These are phyloP conservation scores for Salticus scenicus DNA, from an alignment of 2,888 invertebrate species.

Conservation along the genomic window DNA sequence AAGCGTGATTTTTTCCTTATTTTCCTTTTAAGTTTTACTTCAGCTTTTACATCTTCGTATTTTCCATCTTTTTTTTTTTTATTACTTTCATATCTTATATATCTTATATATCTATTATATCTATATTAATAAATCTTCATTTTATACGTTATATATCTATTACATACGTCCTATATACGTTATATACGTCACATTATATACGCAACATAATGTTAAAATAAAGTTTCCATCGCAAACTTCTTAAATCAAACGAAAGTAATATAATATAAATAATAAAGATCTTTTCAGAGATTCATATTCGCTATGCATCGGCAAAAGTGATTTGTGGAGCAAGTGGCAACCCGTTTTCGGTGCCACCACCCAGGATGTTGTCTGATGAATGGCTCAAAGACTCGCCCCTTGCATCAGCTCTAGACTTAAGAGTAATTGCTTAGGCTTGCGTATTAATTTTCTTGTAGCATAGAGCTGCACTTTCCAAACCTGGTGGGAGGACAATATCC, in stretches of 20 bases:
- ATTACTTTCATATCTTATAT: too few relatives aligned
- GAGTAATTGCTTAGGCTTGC: slow-evolving; percentile 8
- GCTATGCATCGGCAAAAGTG: slow-evolving; percentile 2
- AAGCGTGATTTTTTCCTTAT: too few relatives aligned
- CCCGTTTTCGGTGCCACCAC: slow-evolving; percentile 21
- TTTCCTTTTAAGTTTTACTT: too few relatives aligned
- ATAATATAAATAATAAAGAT: not conserved
- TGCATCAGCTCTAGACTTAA: slow-evolving; percentile 7
- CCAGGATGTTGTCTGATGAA: slow-evolving; percentile 23
- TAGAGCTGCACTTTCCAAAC: not conserved
- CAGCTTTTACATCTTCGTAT: too few relatives aligned
- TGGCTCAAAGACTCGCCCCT: not conserved
- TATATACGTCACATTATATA: too few relatives aligned
- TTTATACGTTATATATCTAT: too few relatives aligned
- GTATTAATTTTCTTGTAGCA: slow-evolving; percentile 19
- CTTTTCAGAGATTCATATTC: not conserved
- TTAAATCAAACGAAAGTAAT: not conserved
- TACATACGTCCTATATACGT: too few relatives aligned
- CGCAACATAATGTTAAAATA: too few relatives aligned
- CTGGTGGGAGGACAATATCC: slow-evolving; percentile 16
- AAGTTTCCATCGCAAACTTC: too few relatives aligned
- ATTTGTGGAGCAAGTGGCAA: slow-evolving; percentile 9
- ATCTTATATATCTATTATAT: too few relatives aligned
- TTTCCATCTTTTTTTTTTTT: too few relatives aligned
- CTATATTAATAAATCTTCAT: too few relatives aligned